These are phyloP conservation scores for Dipus sagitta DNA, from an alignment of 2,797 vertebrate species.

Conservation along the genomic window DNA sequence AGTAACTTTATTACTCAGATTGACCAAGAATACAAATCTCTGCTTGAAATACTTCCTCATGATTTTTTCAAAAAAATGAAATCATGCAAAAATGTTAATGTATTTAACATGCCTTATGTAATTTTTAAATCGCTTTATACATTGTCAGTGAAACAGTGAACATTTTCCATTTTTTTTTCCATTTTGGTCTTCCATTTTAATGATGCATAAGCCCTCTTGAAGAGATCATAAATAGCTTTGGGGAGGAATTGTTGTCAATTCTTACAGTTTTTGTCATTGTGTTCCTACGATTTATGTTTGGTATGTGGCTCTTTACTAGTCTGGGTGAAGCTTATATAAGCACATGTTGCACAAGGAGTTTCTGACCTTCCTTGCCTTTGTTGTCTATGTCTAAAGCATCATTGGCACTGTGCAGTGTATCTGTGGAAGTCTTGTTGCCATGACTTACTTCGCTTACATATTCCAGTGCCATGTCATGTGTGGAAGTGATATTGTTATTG, in stretches of 20 bases:
- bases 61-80: not conserved
- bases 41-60: slow-evolving; percentile 36
- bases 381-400: not conserved
- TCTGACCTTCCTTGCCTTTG: not conserved
- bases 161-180: not conserved
- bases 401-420: not conserved
- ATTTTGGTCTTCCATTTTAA: slow-evolving; percentile 32
- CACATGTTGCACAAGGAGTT: not conserved
- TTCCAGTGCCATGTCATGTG: not conserved
- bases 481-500: slow-evolving; percentile 3
- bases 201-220: not conserved
- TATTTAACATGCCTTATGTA: not conserved
- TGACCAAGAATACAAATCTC: not conserved
- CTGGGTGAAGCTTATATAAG: not conserved
- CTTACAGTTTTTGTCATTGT: not conserved
- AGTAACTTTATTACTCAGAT: slow-evolving; percentile 15
- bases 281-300: slow-evolving; percentile 20
- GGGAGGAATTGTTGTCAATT: not conserved
- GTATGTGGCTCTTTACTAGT: not conserved
- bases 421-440: not conserved
- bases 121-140: slow-evolving; percentile 6
- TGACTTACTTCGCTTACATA: not conserved
- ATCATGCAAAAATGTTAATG: slow-evolving; percentile 26
- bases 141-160: slow-evolving; percentile 27
- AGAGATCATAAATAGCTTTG: not conserved